These are phyloP conservation scores for Sebastes goodei DNA, from an alignment of 2,797 vertebrate species.

Conservation along the genomic window DNA sequence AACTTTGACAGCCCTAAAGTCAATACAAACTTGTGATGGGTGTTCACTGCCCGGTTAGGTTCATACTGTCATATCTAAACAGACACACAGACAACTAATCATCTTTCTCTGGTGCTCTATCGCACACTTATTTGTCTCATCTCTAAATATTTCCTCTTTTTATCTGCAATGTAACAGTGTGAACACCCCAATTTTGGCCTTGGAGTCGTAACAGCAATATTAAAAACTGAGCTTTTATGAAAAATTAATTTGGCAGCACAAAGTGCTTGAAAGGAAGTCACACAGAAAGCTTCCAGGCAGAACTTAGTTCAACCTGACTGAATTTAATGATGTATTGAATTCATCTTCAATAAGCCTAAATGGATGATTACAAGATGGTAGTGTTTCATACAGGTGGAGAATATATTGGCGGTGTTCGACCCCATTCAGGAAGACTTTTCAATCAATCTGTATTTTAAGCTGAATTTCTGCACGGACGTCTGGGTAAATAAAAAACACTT, in stretches of 20 bases:
- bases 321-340: constrained; percentile 26
- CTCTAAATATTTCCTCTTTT: background rate
- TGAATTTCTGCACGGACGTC: background rate
- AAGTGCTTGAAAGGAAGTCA: constrained; percentile 9
- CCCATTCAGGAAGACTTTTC: background rate
- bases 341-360: constrained; percentile 9
- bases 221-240: constrained; percentile 17
- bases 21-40: background rate
- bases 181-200: background rate
- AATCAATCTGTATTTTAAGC: background rate
- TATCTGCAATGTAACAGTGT: background rate
- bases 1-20: too few species aligned
- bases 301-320: constrained; percentile 40
- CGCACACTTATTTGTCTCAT: background rate
- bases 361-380: background rate
- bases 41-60: background rate
- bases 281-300: constrained; percentile 35
- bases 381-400: background rate
- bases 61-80: background rate
- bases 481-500: background rate
- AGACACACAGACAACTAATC: background rate
- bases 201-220: background rate
- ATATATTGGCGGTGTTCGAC: background rate
- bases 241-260: constrained; percentile 5
- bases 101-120: background rate